Percentiles rank a stretch among this genome's conserved stretches.
Evolutionary conservation across 1,140 invertebrate species (phyloP).

Genomic region (Berghia stephanieae): DNA sequence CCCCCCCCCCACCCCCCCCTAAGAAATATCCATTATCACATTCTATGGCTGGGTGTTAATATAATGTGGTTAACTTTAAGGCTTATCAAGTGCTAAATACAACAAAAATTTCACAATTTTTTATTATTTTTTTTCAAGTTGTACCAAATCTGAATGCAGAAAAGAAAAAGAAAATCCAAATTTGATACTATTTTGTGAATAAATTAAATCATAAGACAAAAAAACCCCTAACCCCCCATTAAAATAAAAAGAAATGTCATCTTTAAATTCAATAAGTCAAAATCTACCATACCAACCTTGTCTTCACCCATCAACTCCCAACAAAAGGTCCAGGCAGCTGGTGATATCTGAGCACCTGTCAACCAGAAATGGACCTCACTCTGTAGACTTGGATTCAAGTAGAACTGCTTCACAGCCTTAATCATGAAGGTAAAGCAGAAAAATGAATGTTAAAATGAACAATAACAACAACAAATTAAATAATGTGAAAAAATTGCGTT

Average conservation of each 20-base stretch:
- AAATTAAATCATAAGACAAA: no score
- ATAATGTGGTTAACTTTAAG: no score
- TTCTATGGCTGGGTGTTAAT: no score
- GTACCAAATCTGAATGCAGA: no score
- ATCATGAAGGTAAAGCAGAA: neutral
- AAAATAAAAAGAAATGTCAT: neutral
- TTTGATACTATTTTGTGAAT: no score
- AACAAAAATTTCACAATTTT: no score
- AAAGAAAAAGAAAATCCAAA: no score
- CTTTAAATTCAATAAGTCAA: neutral
- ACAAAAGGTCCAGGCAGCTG: conserved; percentile 87
- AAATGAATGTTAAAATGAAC: neutral
- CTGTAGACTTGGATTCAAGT: conserved; percentile 66
- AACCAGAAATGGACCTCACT: conserved; percentile 85
- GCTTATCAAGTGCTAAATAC: no score
- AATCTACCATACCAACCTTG: conserved; percentile 71
- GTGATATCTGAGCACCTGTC: conserved; percentile 80
- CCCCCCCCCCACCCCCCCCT: no score
- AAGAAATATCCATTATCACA: no score
- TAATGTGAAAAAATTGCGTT: neutral
- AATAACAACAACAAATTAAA: conserved; percentile 13
- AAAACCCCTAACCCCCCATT: neutral
- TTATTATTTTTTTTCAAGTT: no score
- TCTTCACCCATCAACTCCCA: conserved; percentile 83
- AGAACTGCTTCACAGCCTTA: conserved; percentile 70